Evolutionary conservation across 2,797 vertebrate genomes (phyloP), one percentile per base, ranked within the genome.

Genomic region (Ctenopoma multispine): DNA sequence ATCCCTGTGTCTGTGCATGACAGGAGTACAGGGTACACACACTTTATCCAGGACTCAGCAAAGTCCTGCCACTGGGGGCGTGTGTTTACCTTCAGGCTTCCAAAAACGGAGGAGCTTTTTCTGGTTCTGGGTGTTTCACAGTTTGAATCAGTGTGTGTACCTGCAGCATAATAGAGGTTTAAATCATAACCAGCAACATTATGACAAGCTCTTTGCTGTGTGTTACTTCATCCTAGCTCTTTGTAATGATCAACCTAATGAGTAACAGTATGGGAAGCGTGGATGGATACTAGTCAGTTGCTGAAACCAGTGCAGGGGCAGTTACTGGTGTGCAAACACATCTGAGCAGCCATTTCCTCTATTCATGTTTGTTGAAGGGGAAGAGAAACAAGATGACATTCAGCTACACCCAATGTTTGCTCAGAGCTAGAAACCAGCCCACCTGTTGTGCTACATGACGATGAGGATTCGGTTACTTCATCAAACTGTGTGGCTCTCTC

Each of bases 51-150:
- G 75, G 76, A 77, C 61, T 85, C 82, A 80, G 85, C 75, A 72
- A 43, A 70, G 75, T 82, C 64, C 82, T 75, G 72, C 64, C 57
- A 47, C 46, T n/a, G 70, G 75, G 78, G 82, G 86, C 14, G 40
- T 60, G 50, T 90, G 81, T 93, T 90, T 92, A 86, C 72, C 63
- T 81, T 64, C 49, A 69, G 66, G 68, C 55, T 82, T 69, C 57
- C 54, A 47, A 87, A 90, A 81, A 71, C 1, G 29, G 72, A 57
- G 46, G 72, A 57, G 46, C 47, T 75, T 24, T 75, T 24, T 63
- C 34, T 60, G 79, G 44, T 43, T 69, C 49, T 0, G 15, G 44
- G 41, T 36, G 38, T 13, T 34, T 47, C 29, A 21, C 36, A 11
- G 63, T 72, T 65, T 34, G 57, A 67, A 34, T 34, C 31, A 34